Evolutionary conservation across 92 coral and sea anemone species (phyloP), one percentile per base, ranked within the genome.

Genomic region (Porites divaricata): DNA sequence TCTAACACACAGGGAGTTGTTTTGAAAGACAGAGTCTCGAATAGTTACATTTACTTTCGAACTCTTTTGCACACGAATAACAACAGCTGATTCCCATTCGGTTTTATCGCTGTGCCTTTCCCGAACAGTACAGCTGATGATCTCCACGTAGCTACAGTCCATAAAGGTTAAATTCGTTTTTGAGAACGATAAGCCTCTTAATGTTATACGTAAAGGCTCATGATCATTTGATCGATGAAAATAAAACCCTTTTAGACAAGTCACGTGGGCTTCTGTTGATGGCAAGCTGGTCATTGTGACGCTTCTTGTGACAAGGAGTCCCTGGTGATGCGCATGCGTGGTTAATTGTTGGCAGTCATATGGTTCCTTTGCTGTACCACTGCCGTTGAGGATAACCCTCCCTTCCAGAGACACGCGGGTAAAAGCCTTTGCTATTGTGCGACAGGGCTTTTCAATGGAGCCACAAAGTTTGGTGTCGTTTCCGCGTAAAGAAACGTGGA

Each of bases 401-500:
- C 80, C 80, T 28, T 35, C 80, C 24, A 54, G 41, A 26, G 4
- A 54, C 67, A 61, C 69, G 12, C 19, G 80, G 1, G 10, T 1
- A 19, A 45, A 57, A 9, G 80, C 80, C 70, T 19, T 62, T 41
- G 28, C 69, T 76, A 76, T 61, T 19, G 80, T 76, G 12, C 57
- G 70, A 28, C 80, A 76, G 35, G 80, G 80, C 11, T 59, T 13
- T 1, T 8, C 23, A 2, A 9, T 28, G 56, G 58, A 2, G 15
- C 80, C 80, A 20, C 80, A 76, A 11, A 2, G 7, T 1, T 10
- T 10, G n/a, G 57, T 59, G 69, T 76, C 80, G 48, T 15, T 62
- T 61, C 80, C 80, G 19, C 61, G 19, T 19, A 76, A 17, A 6
- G 80, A 62, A 62, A 76, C 80, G 57, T 76, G 57, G 26, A 76